Evolutionary conservation across 2,113 vertebrate genomes (phyloP).

Genomic region (Rhizomys pruinosus): DNA sequence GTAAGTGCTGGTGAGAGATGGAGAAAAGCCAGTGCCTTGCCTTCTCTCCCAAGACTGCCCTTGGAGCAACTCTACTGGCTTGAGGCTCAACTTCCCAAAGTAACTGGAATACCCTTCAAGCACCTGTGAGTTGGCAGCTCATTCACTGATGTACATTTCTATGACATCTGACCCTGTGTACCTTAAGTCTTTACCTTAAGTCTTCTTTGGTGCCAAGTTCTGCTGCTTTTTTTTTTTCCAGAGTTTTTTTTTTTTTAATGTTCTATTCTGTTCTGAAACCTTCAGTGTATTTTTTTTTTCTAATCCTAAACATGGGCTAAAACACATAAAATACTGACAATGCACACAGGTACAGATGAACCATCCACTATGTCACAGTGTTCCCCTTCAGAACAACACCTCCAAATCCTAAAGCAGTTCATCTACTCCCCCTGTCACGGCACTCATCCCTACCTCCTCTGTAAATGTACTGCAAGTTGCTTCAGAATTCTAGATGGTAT

Average conservation of each 20-base stretch:
- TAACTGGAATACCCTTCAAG: not conserved
- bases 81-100: not conserved
- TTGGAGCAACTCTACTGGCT: not conserved
- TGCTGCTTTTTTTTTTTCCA: not conserved
- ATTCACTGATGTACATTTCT: not conserved
- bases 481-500: not conserved
- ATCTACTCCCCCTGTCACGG: not conserved
- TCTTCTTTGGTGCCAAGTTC: not conserved
- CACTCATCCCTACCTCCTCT: not conserved
- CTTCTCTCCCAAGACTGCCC: not conserved
- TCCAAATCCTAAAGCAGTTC: not conserved
- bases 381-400: not conserved
- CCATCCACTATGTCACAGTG: not conserved
- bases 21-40: not conserved
- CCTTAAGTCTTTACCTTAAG: not conserved
- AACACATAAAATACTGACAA: not conserved
- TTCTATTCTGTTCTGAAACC: not conserved
- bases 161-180: not conserved
- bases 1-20: not conserved
- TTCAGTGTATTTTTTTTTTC: not conserved
- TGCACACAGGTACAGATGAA: not conserved
- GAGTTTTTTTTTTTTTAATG: not conserved
- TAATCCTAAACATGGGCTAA: not conserved
- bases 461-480: not conserved
- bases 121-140: not conserved